Evolutionary conservation across 2,888 invertebrate genomes (phyloP).

Genomic region (Melanargia galathea): DNA sequence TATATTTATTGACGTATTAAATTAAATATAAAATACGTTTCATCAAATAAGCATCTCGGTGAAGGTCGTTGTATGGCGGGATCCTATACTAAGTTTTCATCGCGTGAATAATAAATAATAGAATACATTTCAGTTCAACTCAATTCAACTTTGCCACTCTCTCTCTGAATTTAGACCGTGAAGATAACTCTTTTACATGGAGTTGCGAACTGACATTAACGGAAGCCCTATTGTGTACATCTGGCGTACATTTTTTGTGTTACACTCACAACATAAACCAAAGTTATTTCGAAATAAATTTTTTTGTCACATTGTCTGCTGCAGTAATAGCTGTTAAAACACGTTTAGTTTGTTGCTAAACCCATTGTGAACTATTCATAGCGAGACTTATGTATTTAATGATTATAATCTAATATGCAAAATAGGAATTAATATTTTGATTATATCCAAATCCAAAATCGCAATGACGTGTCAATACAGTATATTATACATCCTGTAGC

Average conservation of each 20-base stretch:
- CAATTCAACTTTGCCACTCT: conserved; percentile 40
- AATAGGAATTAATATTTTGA: too few relatives aligned
- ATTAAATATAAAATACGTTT: too few relatives aligned
- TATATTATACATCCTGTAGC: too few relatives aligned
- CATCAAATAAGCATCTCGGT: too few relatives aligned
- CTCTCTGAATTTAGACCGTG: conserved; percentile 36
- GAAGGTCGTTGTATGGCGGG: too few relatives aligned
- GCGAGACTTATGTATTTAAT: too few relatives aligned
- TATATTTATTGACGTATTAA: too few relatives aligned
- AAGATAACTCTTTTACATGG: conserved; percentile 30
- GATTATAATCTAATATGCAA: too few relatives aligned
- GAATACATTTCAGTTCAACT: conserved; percentile 58
- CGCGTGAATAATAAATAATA: conserved; percentile 75
- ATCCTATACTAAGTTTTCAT: too few relatives aligned
- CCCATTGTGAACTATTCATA: conserved; percentile 2
- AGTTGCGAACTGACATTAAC: conserved; percentile 32
- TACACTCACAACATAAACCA: conserved; percentile 6
- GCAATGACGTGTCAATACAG: too few relatives aligned
- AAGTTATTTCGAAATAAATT: conserved; percentile 1
- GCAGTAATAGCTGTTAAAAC: not conserved
- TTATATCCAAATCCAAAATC: too few relatives aligned
- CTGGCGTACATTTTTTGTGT: conserved; percentile 24
- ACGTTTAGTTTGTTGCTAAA: not conserved
- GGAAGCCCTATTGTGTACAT: conserved; percentile 23
- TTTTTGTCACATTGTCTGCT: not conserved